Evolutionary conservation across 2,113 vertebrate genomes (phyloP).

Genomic region (Trinectes maculatus): DNA sequence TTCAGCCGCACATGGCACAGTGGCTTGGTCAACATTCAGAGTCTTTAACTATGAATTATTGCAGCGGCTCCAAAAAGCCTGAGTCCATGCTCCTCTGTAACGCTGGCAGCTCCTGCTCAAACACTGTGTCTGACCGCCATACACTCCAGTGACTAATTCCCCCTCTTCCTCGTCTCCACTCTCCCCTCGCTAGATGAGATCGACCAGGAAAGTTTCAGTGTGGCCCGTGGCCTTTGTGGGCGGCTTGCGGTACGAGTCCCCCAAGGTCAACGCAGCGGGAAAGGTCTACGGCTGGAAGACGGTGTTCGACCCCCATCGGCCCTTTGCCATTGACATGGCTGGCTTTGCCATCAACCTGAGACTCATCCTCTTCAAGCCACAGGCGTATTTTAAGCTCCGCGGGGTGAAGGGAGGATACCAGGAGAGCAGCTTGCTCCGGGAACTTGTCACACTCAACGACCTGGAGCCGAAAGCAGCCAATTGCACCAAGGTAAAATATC

Average conservation of each 20-base stretch:
- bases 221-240: conserved; percentile 98
- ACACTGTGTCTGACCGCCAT: conserved; percentile 41
- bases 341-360: conserved; percentile 96
- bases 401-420: conserved; percentile 98
- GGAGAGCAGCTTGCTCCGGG: conserved; percentile 95
- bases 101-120: conserved; percentile 21
- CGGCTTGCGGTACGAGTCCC: conserved; percentile 95
- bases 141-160: conserved; percentile 49
- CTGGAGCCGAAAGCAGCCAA: conserved; percentile 98
- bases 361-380: conserved; percentile 93
- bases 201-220: conserved; percentile 93
- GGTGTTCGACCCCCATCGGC: conserved; percentile 95
- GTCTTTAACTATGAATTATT: conserved; percentile 50
- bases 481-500: conserved; percentile 92
- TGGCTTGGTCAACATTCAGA: conserved; percentile 46
- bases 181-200: conserved; percentile 87
- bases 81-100: conserved; percentile 21
- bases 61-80: conserved; percentile 36
- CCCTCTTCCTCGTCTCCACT: conserved; percentile 19
- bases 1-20: conserved; percentile 28
- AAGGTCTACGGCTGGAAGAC: conserved; percentile 99
- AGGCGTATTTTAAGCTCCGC: conserved; percentile 97
- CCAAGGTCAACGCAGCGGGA: conserved; percentile 93
- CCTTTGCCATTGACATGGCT: conserved; percentile 99
- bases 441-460: conserved; percentile 94